Percentiles rank a stretch among this genome's conserved stretches.
Evolutionary conservation across 2,888 invertebrate species (phyloP).

Genomic region (Emmelina monodactyla): DNA sequence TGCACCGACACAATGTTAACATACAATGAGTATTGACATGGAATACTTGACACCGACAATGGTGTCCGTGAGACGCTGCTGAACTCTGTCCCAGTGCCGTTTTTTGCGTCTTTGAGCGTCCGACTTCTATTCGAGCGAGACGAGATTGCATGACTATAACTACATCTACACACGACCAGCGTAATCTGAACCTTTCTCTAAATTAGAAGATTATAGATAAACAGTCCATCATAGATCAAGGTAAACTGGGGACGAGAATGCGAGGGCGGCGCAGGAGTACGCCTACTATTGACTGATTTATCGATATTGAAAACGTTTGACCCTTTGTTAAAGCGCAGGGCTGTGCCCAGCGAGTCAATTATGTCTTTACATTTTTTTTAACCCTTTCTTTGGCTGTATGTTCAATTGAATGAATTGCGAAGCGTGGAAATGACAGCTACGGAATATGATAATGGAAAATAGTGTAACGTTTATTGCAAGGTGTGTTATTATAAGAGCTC

Average conservation of each 20-base stretch:
- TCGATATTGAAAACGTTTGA: conserved; percentile 25
- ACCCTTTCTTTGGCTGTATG: no score
- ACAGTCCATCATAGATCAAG: not conserved
- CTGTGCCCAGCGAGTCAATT: no score
- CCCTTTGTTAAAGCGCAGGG: not conserved
- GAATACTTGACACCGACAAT: conserved; percentile 27
- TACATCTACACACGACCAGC: conserved; percentile 8
- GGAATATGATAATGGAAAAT: no score
- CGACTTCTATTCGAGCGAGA: conserved; percentile 21
- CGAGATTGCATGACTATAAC: conserved; percentile 18
- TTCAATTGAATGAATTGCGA: no score
- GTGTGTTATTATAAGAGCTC: no score
- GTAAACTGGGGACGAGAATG: not conserved
- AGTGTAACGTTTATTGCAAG: no score
- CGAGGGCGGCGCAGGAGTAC: conserved; percentile 22
- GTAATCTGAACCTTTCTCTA: conserved; percentile 1
- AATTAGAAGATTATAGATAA: not conserved
- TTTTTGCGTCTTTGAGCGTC: conserved; percentile 33
- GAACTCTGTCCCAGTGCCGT: conserved; percentile 34
- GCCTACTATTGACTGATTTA: conserved; percentile 36
- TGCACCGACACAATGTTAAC: conserved; percentile 7
- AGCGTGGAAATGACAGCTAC: no score
- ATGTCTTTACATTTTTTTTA: no score
- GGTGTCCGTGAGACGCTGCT: conserved; percentile 34
- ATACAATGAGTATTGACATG: conserved; percentile 18